phyloP scores from a whole-genome alignment of 2,888 invertebrate genomes.

The Drosophila nigritarsus region DNA sequence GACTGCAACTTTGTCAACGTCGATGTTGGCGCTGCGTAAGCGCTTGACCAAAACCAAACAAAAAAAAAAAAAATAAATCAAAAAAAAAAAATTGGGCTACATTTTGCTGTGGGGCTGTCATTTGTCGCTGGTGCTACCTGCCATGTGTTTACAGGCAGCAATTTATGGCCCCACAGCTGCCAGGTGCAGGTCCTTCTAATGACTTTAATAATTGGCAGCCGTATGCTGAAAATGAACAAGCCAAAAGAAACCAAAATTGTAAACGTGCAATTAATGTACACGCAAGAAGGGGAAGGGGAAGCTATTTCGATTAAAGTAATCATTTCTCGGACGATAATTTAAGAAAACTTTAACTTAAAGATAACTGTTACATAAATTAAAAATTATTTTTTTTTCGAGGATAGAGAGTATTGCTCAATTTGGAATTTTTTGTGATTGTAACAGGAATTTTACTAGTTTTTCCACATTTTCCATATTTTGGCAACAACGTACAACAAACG shows the following conservation, averaged over 20 bases:
- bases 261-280: slow-evolving; percentile 21
- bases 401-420: background rate
- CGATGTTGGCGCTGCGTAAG: slow-evolving; percentile 36
- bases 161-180: slow-evolving; percentile 59
- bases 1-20: slow-evolving; percentile 69
- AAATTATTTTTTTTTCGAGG: background rate
- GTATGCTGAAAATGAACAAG: background rate
- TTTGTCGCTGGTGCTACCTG: slow-evolving; percentile 55
- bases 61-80: slow-evolving; percentile 34
- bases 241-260: background rate
- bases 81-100: slow-evolving; percentile 65
- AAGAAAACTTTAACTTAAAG: background rate
- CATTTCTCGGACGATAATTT: background rate
- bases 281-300: background rate
- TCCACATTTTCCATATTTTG: background rate
- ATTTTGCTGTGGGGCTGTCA: slow-evolving; percentile 60
- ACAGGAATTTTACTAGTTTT: background rate
- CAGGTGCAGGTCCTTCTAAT: slow-evolving; percentile 42
- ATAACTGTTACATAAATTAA: background rate
- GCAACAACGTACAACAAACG: too few relatives aligned
- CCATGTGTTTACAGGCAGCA: slow-evolving; percentile 51
- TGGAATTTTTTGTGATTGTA: background rate
- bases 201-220: slow-evolving; percentile 46
- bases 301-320: background rate
- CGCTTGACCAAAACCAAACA: slow-evolving; percentile 5